Evolutionary conservation across 2,797 vertebrate genomes (phyloP).

Genomic region (Sarcoramphus papa): DNA sequence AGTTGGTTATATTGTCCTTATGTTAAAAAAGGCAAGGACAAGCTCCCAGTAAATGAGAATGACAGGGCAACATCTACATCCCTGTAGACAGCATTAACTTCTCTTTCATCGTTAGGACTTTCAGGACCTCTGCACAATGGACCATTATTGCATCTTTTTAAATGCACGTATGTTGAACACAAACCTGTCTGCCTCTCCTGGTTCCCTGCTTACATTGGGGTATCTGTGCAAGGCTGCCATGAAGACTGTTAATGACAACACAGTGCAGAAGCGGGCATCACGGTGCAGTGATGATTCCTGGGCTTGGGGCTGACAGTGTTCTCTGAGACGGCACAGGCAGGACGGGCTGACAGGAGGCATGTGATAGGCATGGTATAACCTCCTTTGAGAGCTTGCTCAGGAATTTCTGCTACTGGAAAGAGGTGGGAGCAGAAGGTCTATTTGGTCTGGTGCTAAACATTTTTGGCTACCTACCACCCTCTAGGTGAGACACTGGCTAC

Average conservation of each 20-base stretch:
- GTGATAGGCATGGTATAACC: background rate
- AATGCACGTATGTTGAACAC: background rate
- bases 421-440: background rate
- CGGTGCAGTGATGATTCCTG: background rate
- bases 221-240: background rate
- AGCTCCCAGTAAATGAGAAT: background rate
- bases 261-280: fast-evolving
- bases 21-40: background rate
- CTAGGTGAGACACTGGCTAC: background rate
- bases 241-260: background rate
- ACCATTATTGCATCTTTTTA: background rate
- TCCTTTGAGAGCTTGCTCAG: background rate
- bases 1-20: background rate
- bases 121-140: background rate
- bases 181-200: background rate
- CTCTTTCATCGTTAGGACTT: background rate
- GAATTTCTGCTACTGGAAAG: background rate
- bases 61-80: background rate
- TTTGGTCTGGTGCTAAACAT: background rate
- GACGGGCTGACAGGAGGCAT: background rate
- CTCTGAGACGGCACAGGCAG: background rate
- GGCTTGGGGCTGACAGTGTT: background rate
- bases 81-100: background rate
- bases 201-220: background rate
- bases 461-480: background rate